These are phyloP conservation scores for Sinopyrophorus schimmeli DNA, from an alignment of 2,888 invertebrate species.

Conservation along the genomic window DNA sequence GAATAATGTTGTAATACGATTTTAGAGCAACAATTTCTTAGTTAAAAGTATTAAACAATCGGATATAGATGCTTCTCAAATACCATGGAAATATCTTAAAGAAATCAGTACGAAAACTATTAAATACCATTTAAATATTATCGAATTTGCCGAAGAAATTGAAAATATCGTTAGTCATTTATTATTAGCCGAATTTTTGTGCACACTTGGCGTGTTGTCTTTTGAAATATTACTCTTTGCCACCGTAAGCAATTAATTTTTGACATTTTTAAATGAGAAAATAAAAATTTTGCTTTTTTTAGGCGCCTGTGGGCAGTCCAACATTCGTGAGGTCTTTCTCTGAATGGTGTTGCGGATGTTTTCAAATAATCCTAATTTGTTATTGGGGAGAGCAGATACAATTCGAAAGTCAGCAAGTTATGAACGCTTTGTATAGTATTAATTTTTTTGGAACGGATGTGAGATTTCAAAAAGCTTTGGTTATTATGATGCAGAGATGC, in stretches of 20 bases:
- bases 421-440: neutral
- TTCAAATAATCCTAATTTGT: slow-evolving; percentile 7
- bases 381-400: slow-evolving; percentile 6
- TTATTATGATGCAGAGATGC: neutral
- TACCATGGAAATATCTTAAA: neutral
- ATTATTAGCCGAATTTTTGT: slow-evolving; percentile 3
- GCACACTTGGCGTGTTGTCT: slow-evolving; percentile 5
- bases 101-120: neutral
- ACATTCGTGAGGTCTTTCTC: neutral
- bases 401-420: slow-evolving; percentile 3
- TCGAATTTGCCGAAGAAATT: slow-evolving; percentile 1
- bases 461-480: slow-evolving; percentile 3
- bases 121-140: neutral
- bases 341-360: neutral
- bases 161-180: slow-evolving; percentile 5
- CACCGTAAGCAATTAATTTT: neutral
- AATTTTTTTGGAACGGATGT: slow-evolving; percentile 10
- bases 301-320: neutral
- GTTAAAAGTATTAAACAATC: too few species aligned
- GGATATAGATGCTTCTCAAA: neutral
- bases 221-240: slow-evolving; percentile 2
- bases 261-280: neutral
- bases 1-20: too few species aligned
- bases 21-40: too few species aligned
- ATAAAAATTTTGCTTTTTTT: neutral